Conservation (phyloP, 2,797 vertebrate species). For the Setipinna tenuifilis region DNA sequence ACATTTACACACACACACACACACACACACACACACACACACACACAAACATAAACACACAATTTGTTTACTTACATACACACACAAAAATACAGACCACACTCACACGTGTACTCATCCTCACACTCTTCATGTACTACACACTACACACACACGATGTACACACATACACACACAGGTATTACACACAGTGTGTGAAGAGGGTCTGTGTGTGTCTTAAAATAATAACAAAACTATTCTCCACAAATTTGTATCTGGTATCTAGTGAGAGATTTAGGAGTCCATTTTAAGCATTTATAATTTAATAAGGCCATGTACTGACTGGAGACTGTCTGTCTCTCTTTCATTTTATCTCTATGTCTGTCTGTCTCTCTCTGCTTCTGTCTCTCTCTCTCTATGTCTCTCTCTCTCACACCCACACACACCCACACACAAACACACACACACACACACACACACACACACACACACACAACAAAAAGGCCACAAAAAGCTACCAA, state of each 20-base stretch:
- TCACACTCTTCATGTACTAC: too few species aligned
- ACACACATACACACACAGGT: too few species aligned
- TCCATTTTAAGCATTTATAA: background rate
- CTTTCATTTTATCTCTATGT: too few species aligned
- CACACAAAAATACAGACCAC: background rate
- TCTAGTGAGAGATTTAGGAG: background rate
- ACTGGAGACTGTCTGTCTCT: background rate
- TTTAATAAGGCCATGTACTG: background rate
- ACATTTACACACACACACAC: background rate
- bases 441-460: background rate
- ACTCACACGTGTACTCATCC: background rate
- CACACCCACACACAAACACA: background rate
- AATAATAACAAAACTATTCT: background rate
- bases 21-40: background rate
- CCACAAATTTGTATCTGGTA: background rate
- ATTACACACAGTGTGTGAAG: too few species aligned
- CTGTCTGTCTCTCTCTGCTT: background rate
- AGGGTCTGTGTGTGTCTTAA: background rate
- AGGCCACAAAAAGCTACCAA: background rate
- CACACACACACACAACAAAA: background rate
- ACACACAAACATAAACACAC: background rate
- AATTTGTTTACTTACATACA: background rate
- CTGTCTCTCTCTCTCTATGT: background rate
- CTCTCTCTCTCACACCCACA: too few species aligned
- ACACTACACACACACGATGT: too few species aligned